Evolutionary conservation across 2,888 invertebrate species (phyloP).

Genomic region (Scaptomyza tumidula): DNA sequence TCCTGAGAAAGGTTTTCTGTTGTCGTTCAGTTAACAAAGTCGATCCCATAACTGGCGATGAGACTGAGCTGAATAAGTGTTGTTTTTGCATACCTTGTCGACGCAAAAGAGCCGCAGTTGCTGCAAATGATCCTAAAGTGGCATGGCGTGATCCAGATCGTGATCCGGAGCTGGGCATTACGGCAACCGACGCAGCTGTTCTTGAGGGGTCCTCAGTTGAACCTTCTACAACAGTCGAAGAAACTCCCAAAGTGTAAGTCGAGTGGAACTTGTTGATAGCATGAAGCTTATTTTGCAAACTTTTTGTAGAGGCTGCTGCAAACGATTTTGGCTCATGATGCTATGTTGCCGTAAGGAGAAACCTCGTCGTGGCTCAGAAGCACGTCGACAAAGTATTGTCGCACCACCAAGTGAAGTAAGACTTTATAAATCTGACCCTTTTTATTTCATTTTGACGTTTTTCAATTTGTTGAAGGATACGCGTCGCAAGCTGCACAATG

Average conservation of each 20-base stretch:
- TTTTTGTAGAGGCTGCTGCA: constrained; percentile 81
- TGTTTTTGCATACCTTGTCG: constrained; percentile 84
- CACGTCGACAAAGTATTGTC: constrained; percentile 87
- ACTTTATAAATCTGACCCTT: neutral
- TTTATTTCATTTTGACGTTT: neutral
- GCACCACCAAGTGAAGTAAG: constrained; percentile 85
- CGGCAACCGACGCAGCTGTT: constrained; percentile 84
- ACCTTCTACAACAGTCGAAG: constrained; percentile 40
- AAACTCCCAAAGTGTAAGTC: constrained; percentile 52
- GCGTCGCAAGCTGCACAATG: constrained; percentile 90
- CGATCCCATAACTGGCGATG: constrained; percentile 81
- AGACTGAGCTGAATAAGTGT: constrained; percentile 81
- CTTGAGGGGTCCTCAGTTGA: constrained; percentile 86
- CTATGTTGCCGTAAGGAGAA: constrained; percentile 85
- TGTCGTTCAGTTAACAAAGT: constrained; percentile 84
- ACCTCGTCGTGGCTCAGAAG: constrained; percentile 69
- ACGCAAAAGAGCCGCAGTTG: constrained; percentile 58
- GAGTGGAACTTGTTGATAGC: neutral
- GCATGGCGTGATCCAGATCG: constrained; percentile 82
- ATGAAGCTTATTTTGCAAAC: neutral
- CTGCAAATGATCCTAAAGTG: constrained; percentile 49
- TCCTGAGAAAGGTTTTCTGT: constrained; percentile 83
- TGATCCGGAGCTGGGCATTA: constrained; percentile 79
- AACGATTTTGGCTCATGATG: constrained; percentile 79
- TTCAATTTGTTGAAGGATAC: constrained; percentile 86